These are phyloP conservation scores for Formica selysi DNA, from an alignment of 1,140 invertebrate genomes.

Conservation along the genomic window DNA sequence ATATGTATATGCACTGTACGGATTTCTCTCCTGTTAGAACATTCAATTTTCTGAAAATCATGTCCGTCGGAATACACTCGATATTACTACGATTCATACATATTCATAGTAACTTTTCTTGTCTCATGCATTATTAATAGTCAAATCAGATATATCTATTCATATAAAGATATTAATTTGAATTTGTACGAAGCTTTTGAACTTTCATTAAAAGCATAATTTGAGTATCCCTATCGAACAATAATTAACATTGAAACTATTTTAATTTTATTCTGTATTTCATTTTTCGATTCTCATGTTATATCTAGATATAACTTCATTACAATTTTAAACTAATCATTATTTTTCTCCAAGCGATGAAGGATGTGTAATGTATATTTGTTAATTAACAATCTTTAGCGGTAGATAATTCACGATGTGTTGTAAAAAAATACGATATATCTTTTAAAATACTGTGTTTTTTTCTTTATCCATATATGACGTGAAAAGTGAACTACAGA, in stretches of 20 bases:
- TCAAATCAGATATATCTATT: neutral
- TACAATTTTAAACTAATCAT: conserved; percentile 15
- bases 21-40: neutral
- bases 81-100: neutral
- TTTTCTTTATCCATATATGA: neutral
- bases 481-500: neutral
- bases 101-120: conserved; percentile 41
- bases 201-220: neutral
- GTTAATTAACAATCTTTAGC: neutral
- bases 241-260: conserved; percentile 17
- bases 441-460: conserved; percentile 11
- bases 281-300: conserved; percentile 2
- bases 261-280: neutral
- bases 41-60: neutral
- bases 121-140: conserved; percentile 17
- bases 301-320: conserved; percentile 10
- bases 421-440: conserved; percentile 2
- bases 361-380: neutral
- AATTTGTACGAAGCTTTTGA: conserved; percentile 5
- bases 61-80: neutral
- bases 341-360: neutral
- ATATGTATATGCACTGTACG: neutral
- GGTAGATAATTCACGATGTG: neutral
- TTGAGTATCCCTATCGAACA: neutral
- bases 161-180: neutral